Conservation (phyloP, 2,113 vertebrate genomes). For the Indri indri region DNA sequence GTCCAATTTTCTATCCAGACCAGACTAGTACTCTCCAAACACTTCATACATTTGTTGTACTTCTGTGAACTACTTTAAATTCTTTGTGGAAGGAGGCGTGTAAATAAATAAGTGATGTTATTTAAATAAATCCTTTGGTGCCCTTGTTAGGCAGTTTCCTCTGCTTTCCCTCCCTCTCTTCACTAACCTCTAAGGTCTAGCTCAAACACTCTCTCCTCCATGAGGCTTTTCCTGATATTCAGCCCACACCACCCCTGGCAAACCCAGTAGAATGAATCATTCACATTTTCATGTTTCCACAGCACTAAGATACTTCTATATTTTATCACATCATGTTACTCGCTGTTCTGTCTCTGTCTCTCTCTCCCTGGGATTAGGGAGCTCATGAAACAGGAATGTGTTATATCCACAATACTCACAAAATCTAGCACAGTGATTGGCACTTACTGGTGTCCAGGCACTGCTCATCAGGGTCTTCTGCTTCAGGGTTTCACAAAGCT, state of each 20-base stretch:
- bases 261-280: slow-evolving; percentile 1
- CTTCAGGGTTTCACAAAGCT: background rate
- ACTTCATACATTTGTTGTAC: background rate
- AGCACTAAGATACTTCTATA: background rate
- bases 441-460: background rate
- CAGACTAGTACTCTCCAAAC: background rate
- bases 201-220: background rate
- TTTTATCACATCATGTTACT: background rate
- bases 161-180: background rate
- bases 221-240: background rate
- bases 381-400: background rate
- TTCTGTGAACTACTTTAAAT: background rate
- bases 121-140: background rate
- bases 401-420: background rate
- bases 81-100: background rate
- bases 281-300: background rate
- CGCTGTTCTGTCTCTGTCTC: background rate
- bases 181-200: background rate
- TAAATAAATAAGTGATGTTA: background rate
- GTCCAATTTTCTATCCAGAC: background rate
- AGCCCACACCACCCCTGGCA: slow-evolving; percentile 5
- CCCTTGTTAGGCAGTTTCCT: background rate
- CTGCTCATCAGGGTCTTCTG: background rate
- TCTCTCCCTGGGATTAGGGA: background rate
- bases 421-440: background rate